Evolutionary conservation across 2,113 vertebrate genomes (phyloP).

Genomic region (Anser brachyrhynchus): DNA sequence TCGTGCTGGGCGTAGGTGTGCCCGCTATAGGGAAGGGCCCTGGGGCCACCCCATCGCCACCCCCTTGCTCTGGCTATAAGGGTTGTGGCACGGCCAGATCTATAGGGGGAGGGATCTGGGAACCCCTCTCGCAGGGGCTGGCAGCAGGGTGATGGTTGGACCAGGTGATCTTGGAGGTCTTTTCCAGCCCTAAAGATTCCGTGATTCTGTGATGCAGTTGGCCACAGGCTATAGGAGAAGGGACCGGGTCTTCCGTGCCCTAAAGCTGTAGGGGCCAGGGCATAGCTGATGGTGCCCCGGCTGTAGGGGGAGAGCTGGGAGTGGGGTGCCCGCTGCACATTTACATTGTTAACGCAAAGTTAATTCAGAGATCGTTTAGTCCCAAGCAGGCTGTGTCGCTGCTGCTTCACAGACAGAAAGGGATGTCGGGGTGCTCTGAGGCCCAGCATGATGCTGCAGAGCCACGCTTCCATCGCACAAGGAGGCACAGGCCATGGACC

Average conservation of each 20-base stretch:
- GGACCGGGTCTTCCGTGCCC: not conserved
- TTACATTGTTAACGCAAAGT: too few species aligned
- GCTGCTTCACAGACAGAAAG: not conserved
- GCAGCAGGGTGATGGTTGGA: too few species aligned
- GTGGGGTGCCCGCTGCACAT: accelerated
- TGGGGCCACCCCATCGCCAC: not conserved
- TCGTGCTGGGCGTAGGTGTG: not conserved
- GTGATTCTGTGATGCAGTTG: too few species aligned
- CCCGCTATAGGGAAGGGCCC: not conserved
- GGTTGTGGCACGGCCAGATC: not conserved
- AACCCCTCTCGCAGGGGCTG: accelerated
- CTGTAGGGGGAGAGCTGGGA: not conserved
- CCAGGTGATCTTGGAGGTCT: too few species aligned
- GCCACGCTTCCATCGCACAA: not conserved
- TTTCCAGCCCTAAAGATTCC: too few species aligned
- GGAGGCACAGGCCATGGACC: not conserved
- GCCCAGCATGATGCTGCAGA: not conserved
- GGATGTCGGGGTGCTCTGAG: not conserved
- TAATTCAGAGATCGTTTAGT: not conserved
- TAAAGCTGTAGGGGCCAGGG: not conserved
- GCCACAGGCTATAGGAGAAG: not conserved
- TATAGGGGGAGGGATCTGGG: accelerated
- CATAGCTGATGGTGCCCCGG: not conserved
- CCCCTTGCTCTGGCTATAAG: too few species aligned
- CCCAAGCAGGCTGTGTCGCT: not conserved